These are phyloP conservation scores for Popillia japonica DNA, from an alignment of 1,140 invertebrate species.

Conservation along the genomic window DNA sequence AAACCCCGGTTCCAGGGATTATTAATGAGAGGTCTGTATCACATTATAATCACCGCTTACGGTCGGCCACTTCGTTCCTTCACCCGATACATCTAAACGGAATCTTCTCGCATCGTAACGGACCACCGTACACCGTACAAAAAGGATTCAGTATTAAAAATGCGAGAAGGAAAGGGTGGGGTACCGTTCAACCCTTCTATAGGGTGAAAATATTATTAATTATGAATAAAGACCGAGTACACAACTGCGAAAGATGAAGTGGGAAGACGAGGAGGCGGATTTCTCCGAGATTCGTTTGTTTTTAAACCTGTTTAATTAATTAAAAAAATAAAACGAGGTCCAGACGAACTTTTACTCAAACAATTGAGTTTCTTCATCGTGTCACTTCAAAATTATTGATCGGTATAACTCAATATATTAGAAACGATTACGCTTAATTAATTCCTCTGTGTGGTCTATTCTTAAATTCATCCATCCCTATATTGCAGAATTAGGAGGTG, in stretches of 20 bases:
- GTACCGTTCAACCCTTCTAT: conserved; percentile 35
- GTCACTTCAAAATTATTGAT: no score
- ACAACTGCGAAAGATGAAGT: conserved; percentile 23
- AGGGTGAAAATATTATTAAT: conserved; percentile 49
- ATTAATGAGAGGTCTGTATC: conserved; percentile 43
- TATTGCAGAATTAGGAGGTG: conserved; percentile 2
- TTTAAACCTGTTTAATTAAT: conserved; percentile 46
- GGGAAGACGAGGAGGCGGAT: conserved; percentile 42
- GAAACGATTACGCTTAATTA: no score
- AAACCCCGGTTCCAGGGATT: conserved; percentile 36
- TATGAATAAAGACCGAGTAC: conserved; percentile 36
- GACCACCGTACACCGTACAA: neutral
- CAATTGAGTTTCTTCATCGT: conserved; percentile 22
- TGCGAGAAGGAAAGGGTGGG: conserved; percentile 36
- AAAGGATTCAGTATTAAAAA: conserved; percentile 42
- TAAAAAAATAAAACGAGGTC: conserved; percentile 45
- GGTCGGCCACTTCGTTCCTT: conserved; percentile 9
- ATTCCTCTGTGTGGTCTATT: no score
- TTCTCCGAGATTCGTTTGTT: conserved; percentile 47
- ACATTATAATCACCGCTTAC: conserved; percentile 38
- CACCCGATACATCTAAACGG: neutral
- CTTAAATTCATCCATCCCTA: conserved; percentile 30
- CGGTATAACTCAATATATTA: conserved; percentile 36
- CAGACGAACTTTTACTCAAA: neutral
- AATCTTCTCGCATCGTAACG: neutral